Percentiles rank a stretch among this genome's conserved stretches.
phyloP scores from a whole-genome alignment of 2,888 invertebrate genomes.

The Spatulosminthurus flaviceps region DNA sequence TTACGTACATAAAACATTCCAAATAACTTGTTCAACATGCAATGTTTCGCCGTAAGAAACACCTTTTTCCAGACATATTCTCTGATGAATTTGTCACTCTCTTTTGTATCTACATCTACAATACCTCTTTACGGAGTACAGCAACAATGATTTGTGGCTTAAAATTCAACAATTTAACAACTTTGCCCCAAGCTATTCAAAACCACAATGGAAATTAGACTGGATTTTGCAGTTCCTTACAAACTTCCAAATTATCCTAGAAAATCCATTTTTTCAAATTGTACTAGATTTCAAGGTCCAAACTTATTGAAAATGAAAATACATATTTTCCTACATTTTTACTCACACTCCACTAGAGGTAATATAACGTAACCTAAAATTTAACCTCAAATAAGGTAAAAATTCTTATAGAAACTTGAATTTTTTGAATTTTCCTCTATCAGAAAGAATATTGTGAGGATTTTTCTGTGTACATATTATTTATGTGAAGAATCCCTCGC shows the following conservation, averaged over 20 bases:
- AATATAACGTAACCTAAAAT: too few relatives aligned
- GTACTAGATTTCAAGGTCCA: slow-evolving; percentile 12
- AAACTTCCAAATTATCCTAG: not conserved
- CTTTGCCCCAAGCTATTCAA: not conserved
- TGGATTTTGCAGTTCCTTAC: not conserved
- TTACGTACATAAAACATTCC: too few relatives aligned
- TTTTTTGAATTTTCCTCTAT: too few relatives aligned
- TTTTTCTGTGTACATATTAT: too few relatives aligned
- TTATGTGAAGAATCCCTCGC: too few relatives aligned
- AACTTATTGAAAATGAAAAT: not conserved
- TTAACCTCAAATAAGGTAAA: too few relatives aligned
- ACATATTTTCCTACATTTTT: too few relatives aligned
- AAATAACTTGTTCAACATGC: too few relatives aligned
- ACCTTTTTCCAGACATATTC: not conserved
- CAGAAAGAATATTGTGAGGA: too few relatives aligned
- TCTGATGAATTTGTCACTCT: not conserved
- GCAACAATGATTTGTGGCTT: not conserved
- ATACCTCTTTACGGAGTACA: not conserved
- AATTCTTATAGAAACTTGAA: too few relatives aligned
- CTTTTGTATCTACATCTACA: not conserved
- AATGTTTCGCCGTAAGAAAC: too few relatives aligned
- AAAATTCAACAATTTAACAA: not conserved
- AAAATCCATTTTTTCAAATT: not conserved
- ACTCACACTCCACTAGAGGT: too few relatives aligned
- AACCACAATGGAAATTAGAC: not conserved